Evolutionary conservation across 2,888 invertebrate species (phyloP), one percentile per base, ranked within the genome.

Genomic region (Metalampra italica): DNA sequence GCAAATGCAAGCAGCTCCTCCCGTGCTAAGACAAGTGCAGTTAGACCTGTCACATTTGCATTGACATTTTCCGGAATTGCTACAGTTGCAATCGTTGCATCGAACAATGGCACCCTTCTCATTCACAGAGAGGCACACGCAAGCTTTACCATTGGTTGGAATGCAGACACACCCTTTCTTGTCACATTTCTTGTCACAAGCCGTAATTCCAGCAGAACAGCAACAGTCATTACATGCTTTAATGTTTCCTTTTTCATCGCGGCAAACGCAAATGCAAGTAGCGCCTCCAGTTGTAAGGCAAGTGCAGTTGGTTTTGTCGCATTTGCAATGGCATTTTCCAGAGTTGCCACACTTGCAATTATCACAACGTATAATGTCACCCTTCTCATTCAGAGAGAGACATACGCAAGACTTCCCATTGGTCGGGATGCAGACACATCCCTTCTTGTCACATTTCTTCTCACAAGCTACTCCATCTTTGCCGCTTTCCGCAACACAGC

Each of bases 11-110:
- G 52, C 36, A 8, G 59, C 59, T 0, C 70, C 68, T 3, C 55
- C 54, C 12, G 72, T 71, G 0, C 49, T 48, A 11, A 75, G 62
- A 52, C 78, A 81, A 49, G 67, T 51, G 52, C 81, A 81, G 29
- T 64, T 64, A 0, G 52, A 46, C 36, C 56, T 56, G 43, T 62
- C 60, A 43, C 56, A 2, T 30, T 53, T 50, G 29, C 55, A 59
- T 1, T 59, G 49, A 45, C 59, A 62, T 34, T 56, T 51, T 37
- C 57, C 62, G 1, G 52, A 53, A 37, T 66, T 70, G 34, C 64
- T 53, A 45, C 78, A 76, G 30, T 66, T 57, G 29, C 50, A 47
- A 15, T 14, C 32, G 13, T 51, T 47, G 30, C 46, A 48, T 32
- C 49, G 53, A 0, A 53, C 32, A 3, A 62, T 49, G 7, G 52